These are phyloP conservation scores for Sebastiscus tertius DNA, from an alignment of 2,797 vertebrate species.

Conservation along the genomic window DNA sequence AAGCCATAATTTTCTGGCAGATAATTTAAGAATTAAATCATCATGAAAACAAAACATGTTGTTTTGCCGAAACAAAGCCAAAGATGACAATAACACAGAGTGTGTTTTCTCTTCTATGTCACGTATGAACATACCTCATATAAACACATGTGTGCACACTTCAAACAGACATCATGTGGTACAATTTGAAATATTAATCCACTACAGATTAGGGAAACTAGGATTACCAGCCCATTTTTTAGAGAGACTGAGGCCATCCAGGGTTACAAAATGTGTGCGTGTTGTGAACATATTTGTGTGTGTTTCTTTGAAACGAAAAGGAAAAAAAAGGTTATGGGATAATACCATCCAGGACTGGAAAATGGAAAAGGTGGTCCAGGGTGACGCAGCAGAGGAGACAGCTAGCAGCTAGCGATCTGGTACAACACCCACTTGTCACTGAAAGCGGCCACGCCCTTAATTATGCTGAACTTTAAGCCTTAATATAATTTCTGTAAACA, in stretches of 20 bases:
- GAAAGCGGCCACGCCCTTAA: too few relatives aligned
- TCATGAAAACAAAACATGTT: constrained; percentile 1
- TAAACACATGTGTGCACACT: background rate
- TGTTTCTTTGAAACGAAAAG: background rate
- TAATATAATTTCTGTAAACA: too few relatives aligned
- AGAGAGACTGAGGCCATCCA: background rate
- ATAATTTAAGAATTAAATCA: constrained; percentile 13
- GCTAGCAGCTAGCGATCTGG: too few relatives aligned
- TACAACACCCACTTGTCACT: too few relatives aligned
- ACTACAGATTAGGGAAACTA: constrained; percentile 39
- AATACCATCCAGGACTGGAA: background rate
- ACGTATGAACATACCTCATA: background rate
- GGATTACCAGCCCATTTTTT: constrained; percentile 31
- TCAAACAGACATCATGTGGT: constrained; percentile 10
- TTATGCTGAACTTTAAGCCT: too few relatives aligned
- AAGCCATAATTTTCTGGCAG: background rate
- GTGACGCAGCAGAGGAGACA: too few relatives aligned
- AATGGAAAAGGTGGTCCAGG: background rate
- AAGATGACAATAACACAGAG: background rate
- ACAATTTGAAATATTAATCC: constrained; percentile 39
- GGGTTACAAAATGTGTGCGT: background rate
- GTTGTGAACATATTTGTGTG: background rate
- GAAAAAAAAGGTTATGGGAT: background rate
- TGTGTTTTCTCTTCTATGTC: background rate
- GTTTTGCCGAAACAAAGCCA: background rate